Percentiles rank a stretch among this genome's conserved stretches.
Evolutionary conservation across 37 sponge, comb jelly and placozoan species (phyloP).

Genomic region (Aplysina aerophoba): DNA sequence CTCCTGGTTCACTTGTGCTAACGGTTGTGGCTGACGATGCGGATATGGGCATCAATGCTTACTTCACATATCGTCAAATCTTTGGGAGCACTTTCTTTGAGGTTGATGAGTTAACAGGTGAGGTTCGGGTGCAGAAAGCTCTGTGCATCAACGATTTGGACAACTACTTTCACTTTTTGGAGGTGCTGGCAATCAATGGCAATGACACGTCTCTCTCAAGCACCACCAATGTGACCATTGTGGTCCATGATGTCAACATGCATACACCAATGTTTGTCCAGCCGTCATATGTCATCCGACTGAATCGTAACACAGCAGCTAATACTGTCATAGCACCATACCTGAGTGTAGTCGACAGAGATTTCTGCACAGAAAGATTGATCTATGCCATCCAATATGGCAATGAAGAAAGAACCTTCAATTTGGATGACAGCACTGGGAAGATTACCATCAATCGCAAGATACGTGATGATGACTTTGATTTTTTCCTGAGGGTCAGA

Average conservation of each 20-base stretch:
- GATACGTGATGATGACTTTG: conserved; percentile 45
- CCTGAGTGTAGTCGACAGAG: conserved; percentile 60
- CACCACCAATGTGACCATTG: conserved; percentile 43
- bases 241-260: conserved; percentile 61
- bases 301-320: conserved; percentile 41
- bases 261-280: conserved; percentile 63
- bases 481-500: conserved; percentile 53
- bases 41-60: conserved; percentile 60
- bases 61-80: conserved; percentile 40
- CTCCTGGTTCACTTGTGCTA: not conserved
- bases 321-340: conserved; percentile 45
- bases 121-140: conserved; percentile 19
- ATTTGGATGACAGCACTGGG: conserved; percentile 61
- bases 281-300: conserved; percentile 66
- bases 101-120: conserved; percentile 47
- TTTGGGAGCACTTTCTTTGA: conserved; percentile 30
- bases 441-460: conserved; percentile 43
- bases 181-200: conserved; percentile 52
- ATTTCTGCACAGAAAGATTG: conserved; percentile 63
- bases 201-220: not conserved
- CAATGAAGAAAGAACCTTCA: conserved; percentile 53
- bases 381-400: conserved; percentile 49
- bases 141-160: conserved; percentile 47
- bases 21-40: conserved; percentile 48
- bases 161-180: conserved; percentile 33